These are phyloP conservation scores for Hydrolagus colliei DNA, from an alignment of 2,797 vertebrate species.

Conservation along the genomic window DNA sequence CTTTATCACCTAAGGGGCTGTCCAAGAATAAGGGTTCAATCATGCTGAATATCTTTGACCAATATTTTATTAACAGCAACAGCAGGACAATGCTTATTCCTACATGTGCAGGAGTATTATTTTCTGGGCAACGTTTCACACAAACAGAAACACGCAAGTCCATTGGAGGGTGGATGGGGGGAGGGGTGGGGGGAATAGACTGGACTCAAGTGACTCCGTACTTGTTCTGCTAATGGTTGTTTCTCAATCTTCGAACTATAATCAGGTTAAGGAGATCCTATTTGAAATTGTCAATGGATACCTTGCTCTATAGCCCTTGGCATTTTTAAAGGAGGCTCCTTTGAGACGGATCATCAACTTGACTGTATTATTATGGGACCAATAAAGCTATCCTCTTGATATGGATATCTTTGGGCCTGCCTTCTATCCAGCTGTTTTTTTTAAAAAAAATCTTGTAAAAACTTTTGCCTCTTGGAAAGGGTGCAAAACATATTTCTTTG, in stretches of 20 bases:
- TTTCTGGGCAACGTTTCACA: neutral
- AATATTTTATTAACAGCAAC: neutral
- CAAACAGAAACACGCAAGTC: no score
- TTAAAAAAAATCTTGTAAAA: neutral
- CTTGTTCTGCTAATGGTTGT: neutral
- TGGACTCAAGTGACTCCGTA: neutral
- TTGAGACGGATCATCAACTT: neutral
- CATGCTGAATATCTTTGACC: neutral
- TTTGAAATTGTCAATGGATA: neutral
- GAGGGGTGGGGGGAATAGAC: neutral
- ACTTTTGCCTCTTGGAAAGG: neutral
- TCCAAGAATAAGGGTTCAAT: neutral
- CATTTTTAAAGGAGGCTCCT: neutral
- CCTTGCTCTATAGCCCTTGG: neutral
- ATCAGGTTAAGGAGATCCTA: neutral
- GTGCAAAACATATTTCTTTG: no score
- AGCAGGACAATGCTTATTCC: neutral
- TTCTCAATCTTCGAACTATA: neutral
- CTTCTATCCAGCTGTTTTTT: neutral
- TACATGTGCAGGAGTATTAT: neutral
- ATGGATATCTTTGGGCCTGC: conserved; percentile 6
- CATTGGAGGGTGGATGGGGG: neutral
- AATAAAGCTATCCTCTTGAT: conserved; percentile 9
- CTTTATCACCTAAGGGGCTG: neutral
- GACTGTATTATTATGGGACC: conserved; percentile 1